Evolutionary conservation across 2,888 invertebrate genomes (phyloP), one percentile per base, ranked within the genome.

Genomic region (Orthosia cruda): DNA sequence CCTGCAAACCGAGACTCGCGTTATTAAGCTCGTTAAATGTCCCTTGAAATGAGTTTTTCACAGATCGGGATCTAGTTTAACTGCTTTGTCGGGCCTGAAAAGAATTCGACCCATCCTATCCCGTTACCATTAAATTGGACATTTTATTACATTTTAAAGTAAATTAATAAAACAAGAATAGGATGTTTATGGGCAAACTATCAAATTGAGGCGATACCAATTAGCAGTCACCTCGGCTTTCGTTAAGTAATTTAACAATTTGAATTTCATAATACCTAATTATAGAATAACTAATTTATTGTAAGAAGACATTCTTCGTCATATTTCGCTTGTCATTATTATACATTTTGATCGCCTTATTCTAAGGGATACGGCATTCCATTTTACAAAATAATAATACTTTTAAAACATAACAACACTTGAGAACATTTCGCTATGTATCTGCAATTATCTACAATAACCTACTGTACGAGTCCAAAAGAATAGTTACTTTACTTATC

Each of bases 21-120:
- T 70, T 69, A 70, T 67, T 70, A 52, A 62, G 61, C 58, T 65
- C 16, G 57, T 61, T 58, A 69, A 78, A 75, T 68, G 68, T 71
- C 26, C 75, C 81, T 68, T 80, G 59, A 80, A 80, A 80, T 80
- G 58, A 75, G 59, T 80, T 75, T 80, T 80, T 80, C 61, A 75
- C 59, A 71, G 64, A 80, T 65, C 70, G 26, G 47, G 23, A 74
- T 49, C 68, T 80, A 74, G 63, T 80, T 80, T 15, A 57, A 67
- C 50, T 57, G 67, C 64, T 68, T 64, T 64, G 71, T 68, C 40
- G 26, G 49, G 50, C 45, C 58, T 74, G 18, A 74, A 80, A 70
- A 70, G 65, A 80, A 74, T 66, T 54, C 18, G 54, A 59, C 52
- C 69, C 66, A 26, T 32, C 45, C 26, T 70, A 59, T 67, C 54